A percentile compares a stretch with the other conserved stretches of the same genome.
Evolutionary conservation across 1,140 invertebrate species (phyloP).

Genomic region (Potamilus streckersoni): DNA sequence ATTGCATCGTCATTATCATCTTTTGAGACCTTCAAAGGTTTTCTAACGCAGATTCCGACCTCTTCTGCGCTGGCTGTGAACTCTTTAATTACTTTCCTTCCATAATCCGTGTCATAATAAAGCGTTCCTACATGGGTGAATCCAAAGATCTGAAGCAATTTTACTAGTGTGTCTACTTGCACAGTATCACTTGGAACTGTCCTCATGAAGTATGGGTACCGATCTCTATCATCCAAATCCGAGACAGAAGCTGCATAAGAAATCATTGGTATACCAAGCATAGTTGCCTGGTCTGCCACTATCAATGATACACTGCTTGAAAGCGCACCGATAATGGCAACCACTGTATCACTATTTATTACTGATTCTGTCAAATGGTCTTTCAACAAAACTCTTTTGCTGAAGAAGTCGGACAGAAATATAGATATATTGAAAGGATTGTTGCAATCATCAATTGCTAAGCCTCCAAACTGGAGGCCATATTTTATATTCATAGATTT

Average conservation of each 20-base stretch:
- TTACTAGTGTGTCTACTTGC: conserved; percentile 40
- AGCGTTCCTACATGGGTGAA: conserved; percentile 41
- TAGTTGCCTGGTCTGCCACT: conserved; percentile 39
- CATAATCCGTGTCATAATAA: conserved; percentile 47
- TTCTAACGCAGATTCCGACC: conserved; percentile 72
- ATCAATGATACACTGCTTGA: conserved; percentile 43
- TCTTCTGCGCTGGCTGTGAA: conserved; percentile 26
- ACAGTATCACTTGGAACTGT: conserved; percentile 48
- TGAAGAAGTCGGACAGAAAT: conserved; percentile 39
- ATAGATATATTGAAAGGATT: conserved; percentile 38
- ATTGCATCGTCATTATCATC: conserved; percentile 13
- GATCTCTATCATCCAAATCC: conserved; percentile 38
- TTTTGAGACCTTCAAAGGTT: conserved; percentile 64
- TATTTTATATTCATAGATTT: not conserved
- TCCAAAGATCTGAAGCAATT: conserved; percentile 29
- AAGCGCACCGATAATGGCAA: conserved; percentile 46
- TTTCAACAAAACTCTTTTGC: conserved; percentile 20
- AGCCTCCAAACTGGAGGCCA: conserved; percentile 37
- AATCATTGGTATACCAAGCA: conserved; percentile 40
- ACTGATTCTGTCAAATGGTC: conserved; percentile 19
- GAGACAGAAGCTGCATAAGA: conserved; percentile 47
- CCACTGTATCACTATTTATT: conserved; percentile 41
- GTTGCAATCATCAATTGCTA: conserved; percentile 56
- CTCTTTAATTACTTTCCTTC: conserved; percentile 29
- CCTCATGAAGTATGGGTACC: conserved; percentile 48